phyloP scores from a whole-genome alignment of 2,888 invertebrate genomes.

The Lamproptera curius region DNA sequence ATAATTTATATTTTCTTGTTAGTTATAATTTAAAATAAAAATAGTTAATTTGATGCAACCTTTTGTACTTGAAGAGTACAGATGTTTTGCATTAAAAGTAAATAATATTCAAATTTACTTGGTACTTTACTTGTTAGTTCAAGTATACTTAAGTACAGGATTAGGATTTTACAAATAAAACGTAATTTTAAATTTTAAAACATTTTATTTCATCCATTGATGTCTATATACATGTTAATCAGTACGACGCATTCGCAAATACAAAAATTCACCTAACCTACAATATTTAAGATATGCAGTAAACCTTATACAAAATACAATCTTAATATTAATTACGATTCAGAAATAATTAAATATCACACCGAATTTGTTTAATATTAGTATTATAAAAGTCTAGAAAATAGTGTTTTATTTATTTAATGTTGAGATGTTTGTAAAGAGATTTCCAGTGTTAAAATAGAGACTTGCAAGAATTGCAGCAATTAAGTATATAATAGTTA shows the following conservation, averaged over 20 bases:
- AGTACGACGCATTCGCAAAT: constrained; percentile 5
- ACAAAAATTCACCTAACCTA: background rate
- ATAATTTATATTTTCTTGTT: no score
- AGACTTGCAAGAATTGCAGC: constrained; percentile 84
- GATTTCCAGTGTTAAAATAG: background rate
- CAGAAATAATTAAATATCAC: constrained; percentile 55
- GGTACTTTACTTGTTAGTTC: constrained; percentile 29
- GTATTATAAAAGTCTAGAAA: constrained; percentile 3
- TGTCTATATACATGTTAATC: constrained; percentile 22
- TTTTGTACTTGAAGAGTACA: constrained; percentile 3
- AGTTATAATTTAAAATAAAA: no score
- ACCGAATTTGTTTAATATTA: constrained; percentile 39
- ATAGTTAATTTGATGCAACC: constrained; percentile 12
- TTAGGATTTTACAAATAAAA: constrained; percentile 6
- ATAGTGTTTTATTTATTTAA: background rate
- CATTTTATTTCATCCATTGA: constrained; percentile 15
- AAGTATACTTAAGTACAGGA: constrained; percentile 20
- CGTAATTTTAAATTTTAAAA: background rate
- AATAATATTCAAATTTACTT: constrained; percentile 19
- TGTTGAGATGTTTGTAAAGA: constrained; percentile 28
- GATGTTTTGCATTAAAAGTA: constrained; percentile 7
- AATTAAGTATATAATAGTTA: constrained; percentile 89
- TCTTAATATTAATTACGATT: constrained; percentile 23
- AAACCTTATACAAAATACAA: constrained; percentile 20
- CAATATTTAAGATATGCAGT: constrained; percentile 15